Evolutionary conservation across 2,888 invertebrate genomes (phyloP), one percentile per base, ranked within the genome.

Genomic region (Lepidocyrtoides sp.): DNA sequence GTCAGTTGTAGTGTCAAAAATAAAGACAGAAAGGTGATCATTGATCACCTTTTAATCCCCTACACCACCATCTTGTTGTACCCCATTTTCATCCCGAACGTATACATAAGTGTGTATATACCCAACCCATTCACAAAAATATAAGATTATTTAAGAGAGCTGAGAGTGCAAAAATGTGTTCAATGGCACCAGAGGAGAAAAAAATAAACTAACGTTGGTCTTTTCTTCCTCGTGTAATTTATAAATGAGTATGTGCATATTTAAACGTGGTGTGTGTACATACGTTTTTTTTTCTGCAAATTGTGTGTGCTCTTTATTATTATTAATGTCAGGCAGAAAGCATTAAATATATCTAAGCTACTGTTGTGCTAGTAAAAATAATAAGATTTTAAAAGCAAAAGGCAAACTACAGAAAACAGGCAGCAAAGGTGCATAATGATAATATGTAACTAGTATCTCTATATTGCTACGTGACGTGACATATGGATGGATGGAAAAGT

Each of bases 291-390:
- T n/a, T n/a, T n/a, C n/a, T n/a, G n/a, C n/a, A n/a, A n/a, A 1
- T 48, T 63, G 63, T 60, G 41, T 72, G 75, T 75, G 75, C 75
- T 75, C 75, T 75, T 75, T 75, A 75, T 75, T 48, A 72, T 72
- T 75, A 48, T 75, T 36, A 32, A 69, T 17, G 69, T 69, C n/a
- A 75, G 75, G 75, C 75, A 48, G 20, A 48, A 75, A 75, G 75
- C 75, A 26, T 75, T 75, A 75, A 44, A 23, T 48, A n/a, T n/a
- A n/a, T n/a, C n/a, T n/a, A 75, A 23, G 23, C 48, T 75, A 75
- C 48, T 26, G 14, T 26, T 26, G 26, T 2, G 20, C 1, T 60
- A 20, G 7, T 29, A 66, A 5, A 66, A 0, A 1, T 7, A 29
- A 12, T 5, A 66, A 41, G 41, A 41, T 41, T 41, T 41, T 7